Evolutionary conservation across 2,113 vertebrate genomes (phyloP).

Genomic region (Strix uralensis): DNA sequence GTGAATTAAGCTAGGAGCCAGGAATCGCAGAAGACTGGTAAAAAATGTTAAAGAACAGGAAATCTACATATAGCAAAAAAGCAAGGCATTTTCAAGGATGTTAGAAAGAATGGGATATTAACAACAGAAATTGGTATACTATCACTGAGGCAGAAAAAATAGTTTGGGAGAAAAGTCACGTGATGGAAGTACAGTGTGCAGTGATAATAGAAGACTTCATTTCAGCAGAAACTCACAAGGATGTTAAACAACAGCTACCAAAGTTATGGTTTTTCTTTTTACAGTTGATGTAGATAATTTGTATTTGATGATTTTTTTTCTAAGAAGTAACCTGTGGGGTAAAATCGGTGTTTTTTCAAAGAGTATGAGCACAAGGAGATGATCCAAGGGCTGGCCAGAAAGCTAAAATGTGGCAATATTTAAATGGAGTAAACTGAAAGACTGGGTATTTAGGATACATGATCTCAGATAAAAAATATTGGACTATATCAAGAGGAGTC

Average conservation of each 20-base stretch:
- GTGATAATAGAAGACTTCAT: background rate
- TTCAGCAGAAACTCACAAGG: background rate
- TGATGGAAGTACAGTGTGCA: background rate
- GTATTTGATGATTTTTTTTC: background rate
- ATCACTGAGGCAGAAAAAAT: background rate
- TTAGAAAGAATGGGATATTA: conserved; percentile 9
- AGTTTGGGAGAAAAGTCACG: background rate
- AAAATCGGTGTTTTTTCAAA: background rate
- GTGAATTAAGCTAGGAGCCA: background rate
- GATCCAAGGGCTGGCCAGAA: background rate
- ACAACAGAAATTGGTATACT: background rate
- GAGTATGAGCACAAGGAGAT: background rate
- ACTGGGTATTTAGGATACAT: background rate
- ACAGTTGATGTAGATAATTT: background rate
- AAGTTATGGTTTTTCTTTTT: accelerated
- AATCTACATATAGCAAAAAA: background rate
- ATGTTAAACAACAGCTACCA: background rate
- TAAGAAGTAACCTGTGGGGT: background rate
- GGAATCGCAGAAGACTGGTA: background rate
- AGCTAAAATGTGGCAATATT: background rate
- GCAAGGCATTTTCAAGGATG: background rate
- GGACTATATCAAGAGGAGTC: background rate
- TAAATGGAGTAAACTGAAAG: background rate
- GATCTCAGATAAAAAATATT: background rate
- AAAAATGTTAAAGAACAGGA: background rate